These are phyloP conservation scores for Tridacna gigas DNA, from an alignment of 2,888 invertebrate genomes.

Conservation along the genomic window DNA sequence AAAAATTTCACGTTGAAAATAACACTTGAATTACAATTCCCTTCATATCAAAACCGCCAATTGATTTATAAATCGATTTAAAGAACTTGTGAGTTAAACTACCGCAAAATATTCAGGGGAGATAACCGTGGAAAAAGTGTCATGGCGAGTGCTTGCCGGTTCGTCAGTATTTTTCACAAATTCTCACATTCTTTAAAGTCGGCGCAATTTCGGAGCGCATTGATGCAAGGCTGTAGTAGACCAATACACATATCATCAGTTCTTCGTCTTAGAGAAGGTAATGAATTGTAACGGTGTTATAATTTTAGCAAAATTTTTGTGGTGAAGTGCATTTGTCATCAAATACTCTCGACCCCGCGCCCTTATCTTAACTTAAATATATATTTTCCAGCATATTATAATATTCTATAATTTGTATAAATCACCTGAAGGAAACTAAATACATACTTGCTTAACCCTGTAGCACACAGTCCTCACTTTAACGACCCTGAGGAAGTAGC, in stretches of 20 bases:
- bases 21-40: too few relatives aligned
- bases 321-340: neutral
- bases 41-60: too few relatives aligned
- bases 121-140: neutral
- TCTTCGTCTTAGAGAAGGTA: slow-evolving; percentile 33
- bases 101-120: slow-evolving; percentile 15
- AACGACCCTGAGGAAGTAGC: too few relatives aligned
- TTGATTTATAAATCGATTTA: too few relatives aligned
- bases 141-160: slow-evolving; percentile 33
- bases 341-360: neutral
- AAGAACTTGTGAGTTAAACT: too few relatives aligned
- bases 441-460: too few relatives aligned
- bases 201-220: neutral
- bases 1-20: too few relatives aligned
- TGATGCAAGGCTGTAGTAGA: neutral
- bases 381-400: too few relatives aligned
- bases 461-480: too few relatives aligned
- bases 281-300: neutral
- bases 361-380: too few relatives aligned
- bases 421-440: too few relatives aligned
- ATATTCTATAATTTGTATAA: too few relatives aligned
- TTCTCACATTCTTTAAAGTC: slow-evolving; percentile 15
- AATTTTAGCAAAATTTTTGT: neutral
- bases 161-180: slow-evolving; percentile 25
- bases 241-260: neutral